Evolutionary conservation across 2,888 invertebrate genomes (phyloP).

Genomic region (Cryptocephalus primarius): DNA sequence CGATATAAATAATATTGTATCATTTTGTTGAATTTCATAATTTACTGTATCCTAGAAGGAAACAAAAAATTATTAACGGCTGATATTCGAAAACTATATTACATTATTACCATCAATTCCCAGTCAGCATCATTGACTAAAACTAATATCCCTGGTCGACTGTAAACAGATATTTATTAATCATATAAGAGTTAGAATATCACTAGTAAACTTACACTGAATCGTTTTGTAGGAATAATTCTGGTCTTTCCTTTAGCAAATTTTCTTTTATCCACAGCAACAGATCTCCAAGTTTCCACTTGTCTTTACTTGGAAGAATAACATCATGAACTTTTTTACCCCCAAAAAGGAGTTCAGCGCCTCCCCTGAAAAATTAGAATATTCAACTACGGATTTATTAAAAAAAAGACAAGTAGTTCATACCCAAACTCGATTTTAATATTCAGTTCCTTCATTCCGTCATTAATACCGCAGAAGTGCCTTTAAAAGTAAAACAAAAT

Average conservation of each 20-base stretch:
- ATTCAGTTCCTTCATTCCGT: slow-evolving; percentile 9
- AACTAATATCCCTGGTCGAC: slow-evolving; percentile 85
- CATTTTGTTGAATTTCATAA: slow-evolving; percentile 57
- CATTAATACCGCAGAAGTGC: too few relatives aligned
- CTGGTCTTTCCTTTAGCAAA: slow-evolving; percentile 71
- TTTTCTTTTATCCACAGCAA: slow-evolving; percentile 78
- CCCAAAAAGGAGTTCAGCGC: slow-evolving; percentile 82
- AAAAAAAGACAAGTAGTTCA: not conserved
- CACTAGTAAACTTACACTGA: slow-evolving; percentile 33
- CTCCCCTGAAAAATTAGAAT: slow-evolving; percentile 53
- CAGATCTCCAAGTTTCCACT: slow-evolving; percentile 62
- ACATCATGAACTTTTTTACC: slow-evolving; percentile 65
- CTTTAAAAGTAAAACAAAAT: too few relatives aligned
- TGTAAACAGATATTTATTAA: slow-evolving; percentile 19
- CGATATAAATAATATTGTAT: slow-evolving; percentile 71
- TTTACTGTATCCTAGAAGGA: slow-evolving; percentile 52
- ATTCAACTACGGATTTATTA: slow-evolving; percentile 1
- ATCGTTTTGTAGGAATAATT: slow-evolving; percentile 46
- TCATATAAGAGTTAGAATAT: not conserved
- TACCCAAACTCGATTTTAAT: slow-evolving; percentile 29
- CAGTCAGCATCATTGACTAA: slow-evolving; percentile 92
- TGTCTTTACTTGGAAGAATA: slow-evolving; percentile 46
- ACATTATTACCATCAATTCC: slow-evolving; percentile 63
- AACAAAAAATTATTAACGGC: slow-evolving; percentile 3
- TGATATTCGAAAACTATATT: not conserved